Evolutionary conservation across 2,888 invertebrate species (phyloP).

Genomic region (Neocrepidodera transversa): DNA sequence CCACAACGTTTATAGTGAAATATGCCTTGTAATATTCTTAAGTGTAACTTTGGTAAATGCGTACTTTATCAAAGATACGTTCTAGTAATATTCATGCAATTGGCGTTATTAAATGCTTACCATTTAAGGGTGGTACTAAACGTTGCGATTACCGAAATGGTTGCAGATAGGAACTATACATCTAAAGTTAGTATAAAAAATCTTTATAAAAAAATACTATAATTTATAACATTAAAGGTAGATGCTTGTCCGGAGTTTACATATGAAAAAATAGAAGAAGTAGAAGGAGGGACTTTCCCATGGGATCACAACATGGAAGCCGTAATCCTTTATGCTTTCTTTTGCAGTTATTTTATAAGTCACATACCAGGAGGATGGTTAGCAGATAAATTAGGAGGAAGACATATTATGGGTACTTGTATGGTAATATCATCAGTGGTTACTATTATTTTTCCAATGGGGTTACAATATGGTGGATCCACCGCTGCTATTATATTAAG

Average conservation of each 20-base stretch:
- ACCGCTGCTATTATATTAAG: slow-evolving; percentile 74
- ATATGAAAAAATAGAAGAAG: slow-evolving; percentile 10
- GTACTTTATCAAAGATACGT: slow-evolving; percentile 62
- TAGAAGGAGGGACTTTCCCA: slow-evolving; percentile 55
- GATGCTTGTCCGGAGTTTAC: slow-evolving; percentile 29
- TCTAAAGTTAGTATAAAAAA: not conserved
- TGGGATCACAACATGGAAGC: slow-evolving; percentile 78
- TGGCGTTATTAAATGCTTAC: slow-evolving; percentile 56
- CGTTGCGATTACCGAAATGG: slow-evolving; percentile 58
- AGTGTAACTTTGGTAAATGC: slow-evolving; percentile 34
- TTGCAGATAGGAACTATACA: slow-evolving; percentile 33
- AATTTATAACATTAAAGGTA: not conserved
- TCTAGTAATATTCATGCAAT: slow-evolving; percentile 61
- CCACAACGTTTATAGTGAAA: too few species aligned
- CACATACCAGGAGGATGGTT: slow-evolving; percentile 82
- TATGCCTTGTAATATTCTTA: slow-evolving; percentile 35
- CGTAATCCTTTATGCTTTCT: slow-evolving; percentile 80
- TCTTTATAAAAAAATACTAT: too few species aligned
- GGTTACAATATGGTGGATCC: slow-evolving; percentile 68
- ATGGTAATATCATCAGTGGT: slow-evolving; percentile 80
- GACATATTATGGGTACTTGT: slow-evolving; percentile 80
- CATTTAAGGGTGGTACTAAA: slow-evolving; percentile 55
- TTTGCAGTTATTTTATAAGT: slow-evolving; percentile 84
- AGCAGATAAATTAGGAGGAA: slow-evolving; percentile 82
- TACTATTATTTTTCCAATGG: slow-evolving; percentile 78